Base-by-base conservation (phyloP, 2,888 invertebrate species). In the Cyrtodaria siliqua region DNA sequence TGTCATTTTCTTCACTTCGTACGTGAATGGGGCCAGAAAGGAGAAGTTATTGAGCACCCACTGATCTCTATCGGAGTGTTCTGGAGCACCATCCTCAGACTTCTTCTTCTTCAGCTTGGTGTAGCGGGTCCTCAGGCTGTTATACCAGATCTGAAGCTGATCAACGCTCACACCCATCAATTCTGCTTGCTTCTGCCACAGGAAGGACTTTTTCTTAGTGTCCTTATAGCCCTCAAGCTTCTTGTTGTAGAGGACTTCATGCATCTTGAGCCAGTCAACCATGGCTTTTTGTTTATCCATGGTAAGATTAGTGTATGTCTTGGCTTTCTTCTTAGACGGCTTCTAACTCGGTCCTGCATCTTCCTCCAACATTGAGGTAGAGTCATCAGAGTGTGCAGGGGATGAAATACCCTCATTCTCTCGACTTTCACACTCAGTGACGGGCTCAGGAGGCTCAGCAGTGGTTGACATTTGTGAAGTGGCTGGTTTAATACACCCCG, bases 11-110 rank as follows among this genome's bases (percentile, higher is more conserved):
- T 71, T 71, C 44, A 69, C 69, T 44, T 61, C 69, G 27, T 69
- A 69, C 44, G n/a, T n/a, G n/a, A n/a, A n/a, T n/a, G n/a, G n/a
- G n/a, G n/a, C n/a, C n/a, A n/a, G n/a, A n/a, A n/a, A n/a, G 42
- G 64, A 72, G 57, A 73, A 73, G 59, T 67, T 73, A 49, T 66
- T 59, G 44, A 67, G 53, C 60, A 73, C 67, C 73, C 73, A 60
- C 49, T 64, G 71, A 40, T 64, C 57, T 64, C 63, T 71, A 23
- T 73, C 67, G 49, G 44, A 33, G 47, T 60, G 60, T 44, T 73
- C 66, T 60, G 73, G 67, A 44, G 66, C 69, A 60, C 73, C 66
- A 67, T 66, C 67, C 33, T 60, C 73, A 67, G 73, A 73, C 61
- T 66, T 57, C 16, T 40, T 38, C 42, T 57, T 40, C 57, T 24